A percentile compares a stretch with the other conserved stretches of the same genome.
These are phyloP conservation scores for Nomada ruficornis DNA, from an alignment of 2,888 invertebrate genomes.

Conservation along the genomic window DNA sequence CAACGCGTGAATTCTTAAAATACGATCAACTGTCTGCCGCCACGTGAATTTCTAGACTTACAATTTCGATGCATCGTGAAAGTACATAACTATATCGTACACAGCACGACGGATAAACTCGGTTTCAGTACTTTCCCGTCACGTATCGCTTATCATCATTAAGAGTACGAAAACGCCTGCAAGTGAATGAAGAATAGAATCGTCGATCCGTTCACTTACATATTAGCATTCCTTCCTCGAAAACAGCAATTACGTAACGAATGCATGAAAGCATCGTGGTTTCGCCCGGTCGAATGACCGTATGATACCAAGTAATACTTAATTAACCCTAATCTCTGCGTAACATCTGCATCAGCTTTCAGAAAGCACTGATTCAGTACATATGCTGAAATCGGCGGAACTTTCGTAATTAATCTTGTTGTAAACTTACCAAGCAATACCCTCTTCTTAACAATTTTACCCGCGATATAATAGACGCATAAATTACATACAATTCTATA, in stretches of 20 bases:
- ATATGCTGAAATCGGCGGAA: slow-evolving; percentile 20
- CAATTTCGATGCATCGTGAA: too few relatives aligned
- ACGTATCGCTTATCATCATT: not conserved
- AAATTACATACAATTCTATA: too few relatives aligned
- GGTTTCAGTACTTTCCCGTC: too few relatives aligned
- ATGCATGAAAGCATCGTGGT: slow-evolving; percentile 8
- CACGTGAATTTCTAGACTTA: too few relatives aligned
- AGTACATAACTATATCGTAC: too few relatives aligned
- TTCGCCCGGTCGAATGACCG: slow-evolving; percentile 5
- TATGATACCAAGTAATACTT: slow-evolving; percentile 16
- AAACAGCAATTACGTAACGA: slow-evolving; percentile 20
- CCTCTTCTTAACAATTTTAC: too few relatives aligned
- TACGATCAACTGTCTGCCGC: too few relatives aligned
- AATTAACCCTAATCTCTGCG: slow-evolving; percentile 17
- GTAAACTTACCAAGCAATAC: not conserved
- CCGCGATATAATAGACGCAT: too few relatives aligned
- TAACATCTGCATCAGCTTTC: slow-evolving; percentile 17
- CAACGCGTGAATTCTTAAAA: too few relatives aligned
- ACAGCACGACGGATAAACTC: too few relatives aligned
- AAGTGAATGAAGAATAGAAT: slow-evolving; percentile 29
- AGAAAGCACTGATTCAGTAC: not conserved
- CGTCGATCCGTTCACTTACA: slow-evolving; percentile 17
- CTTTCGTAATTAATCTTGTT: slow-evolving; percentile 28
- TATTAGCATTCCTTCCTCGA: slow-evolving; percentile 18
- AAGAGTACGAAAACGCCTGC: not conserved